Base-by-base conservation (phyloP, 2,797 vertebrate genomes). In the Acipenser ruthenus region DNA sequence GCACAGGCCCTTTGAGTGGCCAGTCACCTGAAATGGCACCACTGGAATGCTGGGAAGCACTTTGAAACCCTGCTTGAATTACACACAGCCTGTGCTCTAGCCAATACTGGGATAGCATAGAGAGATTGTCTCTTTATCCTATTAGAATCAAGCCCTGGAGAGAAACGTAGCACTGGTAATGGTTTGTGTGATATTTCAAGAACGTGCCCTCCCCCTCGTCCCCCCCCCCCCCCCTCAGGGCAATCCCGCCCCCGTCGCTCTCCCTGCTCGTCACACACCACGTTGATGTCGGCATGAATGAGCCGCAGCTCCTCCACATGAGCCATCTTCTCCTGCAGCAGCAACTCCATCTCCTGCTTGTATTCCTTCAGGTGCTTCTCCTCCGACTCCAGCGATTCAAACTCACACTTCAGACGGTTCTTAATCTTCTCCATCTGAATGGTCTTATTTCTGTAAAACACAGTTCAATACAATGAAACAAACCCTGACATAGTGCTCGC, bases 351-450 rank as follows among this genome's bases (percentile, higher is more conserved):
- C 77, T 99, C 97, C 75, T 99, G 97, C 64, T 98, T 98, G 70
- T 98, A 99, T 77, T 99, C 97, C 66, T 96, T 96, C 71, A 99
- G 83, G 68, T 98, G 96, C 71, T 96, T 93, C 80, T 99, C 96
- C 74, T 99, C 97, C 0, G 92, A 95, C 69, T 99, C 97, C 80
- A 99, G 82, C 5, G 95, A 87, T 69, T 98, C 93, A 78, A 99
- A 99, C 76, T 98, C 96, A 50, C 90, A 84, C 83, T 97, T 97
- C 67, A 99, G 86, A 10, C 95, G 92, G 15, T 93, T 88, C 80
- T 97, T 99, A 80, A 99, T 96, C 84, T 96, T 98, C 82, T 99
- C 96, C 95, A 99, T 97, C 80, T 99, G 96, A 73, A 96, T 78
- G 0, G 95, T 98, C 82, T 98, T 99, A 73, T 95, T 96, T 75